Evolutionary conservation across 2,113 vertebrate species (phyloP).

Genomic region (Mesitornis unicolor): DNA sequence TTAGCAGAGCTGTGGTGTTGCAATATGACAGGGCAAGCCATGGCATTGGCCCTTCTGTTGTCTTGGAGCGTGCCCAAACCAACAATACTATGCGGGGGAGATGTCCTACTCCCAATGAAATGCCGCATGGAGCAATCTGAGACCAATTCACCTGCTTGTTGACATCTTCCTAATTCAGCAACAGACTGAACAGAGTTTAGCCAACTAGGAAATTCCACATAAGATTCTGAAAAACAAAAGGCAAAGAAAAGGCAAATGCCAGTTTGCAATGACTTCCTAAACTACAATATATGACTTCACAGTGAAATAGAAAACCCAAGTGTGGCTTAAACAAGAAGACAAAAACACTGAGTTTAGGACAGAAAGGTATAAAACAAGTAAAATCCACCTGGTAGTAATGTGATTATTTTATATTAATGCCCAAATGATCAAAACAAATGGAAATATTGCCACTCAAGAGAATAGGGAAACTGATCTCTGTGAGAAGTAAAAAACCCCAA

Average conservation of each 20-base stretch:
- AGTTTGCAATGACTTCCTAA: neutral
- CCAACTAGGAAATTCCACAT: neutral
- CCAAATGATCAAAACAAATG: neutral
- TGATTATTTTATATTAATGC: neutral
- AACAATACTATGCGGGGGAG: neutral
- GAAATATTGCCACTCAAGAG: neutral
- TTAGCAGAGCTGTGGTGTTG: neutral
- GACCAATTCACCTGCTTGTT: neutral
- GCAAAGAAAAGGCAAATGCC: neutral
- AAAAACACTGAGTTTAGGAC: neutral
- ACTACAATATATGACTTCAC: neutral
- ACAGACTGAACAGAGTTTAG: neutral
- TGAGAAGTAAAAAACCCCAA: neutral
- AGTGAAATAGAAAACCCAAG: neutral
- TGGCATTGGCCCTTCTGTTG: neutral
- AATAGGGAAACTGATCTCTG: neutral
- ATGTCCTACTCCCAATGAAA: neutral
- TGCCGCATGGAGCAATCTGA: neutral
- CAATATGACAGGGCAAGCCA: neutral
- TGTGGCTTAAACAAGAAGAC: neutral
- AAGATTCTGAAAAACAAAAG: constrained; percentile 20
- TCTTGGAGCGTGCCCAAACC: neutral
- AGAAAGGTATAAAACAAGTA: neutral
- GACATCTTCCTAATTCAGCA: constrained; percentile 41
- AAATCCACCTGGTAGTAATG: neutral